A percentile compares a stretch with the other conserved stretches of the same genome.
Evolutionary conservation across 2,797 vertebrate genomes (phyloP).

Genomic region (Sebastes taczanowskii): DNA sequence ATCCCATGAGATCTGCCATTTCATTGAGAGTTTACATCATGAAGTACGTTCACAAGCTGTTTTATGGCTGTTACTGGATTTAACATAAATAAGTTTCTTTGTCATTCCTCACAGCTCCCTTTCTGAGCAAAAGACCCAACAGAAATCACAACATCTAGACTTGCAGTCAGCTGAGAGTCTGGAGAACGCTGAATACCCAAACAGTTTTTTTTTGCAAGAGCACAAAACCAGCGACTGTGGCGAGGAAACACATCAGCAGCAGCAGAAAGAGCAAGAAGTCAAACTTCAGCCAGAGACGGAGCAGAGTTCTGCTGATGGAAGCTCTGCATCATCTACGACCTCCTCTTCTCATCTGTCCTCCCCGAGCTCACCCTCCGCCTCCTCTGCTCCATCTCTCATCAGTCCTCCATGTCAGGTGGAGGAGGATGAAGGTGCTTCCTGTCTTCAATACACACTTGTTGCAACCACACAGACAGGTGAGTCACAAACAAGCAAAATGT

Average conservation of each 20-base stretch:
- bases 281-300: constrained; percentile 13
- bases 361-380: constrained; percentile 30
- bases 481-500: neutral
- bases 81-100: neutral
- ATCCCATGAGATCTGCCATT: neutral
- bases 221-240: constrained; percentile 86
- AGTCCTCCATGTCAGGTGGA: constrained; percentile 59
- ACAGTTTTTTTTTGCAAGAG: constrained; percentile 82
- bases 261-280: constrained; percentile 76
- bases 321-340: constrained; percentile 38
- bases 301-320: constrained; percentile 52
- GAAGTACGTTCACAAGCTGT: neutral
- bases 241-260: constrained; percentile 78
- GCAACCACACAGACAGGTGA: constrained; percentile 25
- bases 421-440: constrained; percentile 77
- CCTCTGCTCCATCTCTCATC: constrained; percentile 41
- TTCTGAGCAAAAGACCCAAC: constrained; percentile 81
- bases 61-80: neutral
- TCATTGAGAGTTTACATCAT: neutral
- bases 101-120: constrained; percentile 75
- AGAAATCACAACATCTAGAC: constrained; percentile 33
- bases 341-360: constrained; percentile 12
- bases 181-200: constrained; percentile 68
- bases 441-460: constrained; percentile 62
- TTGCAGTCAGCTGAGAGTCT: constrained; percentile 3